Conservation (phyloP, 2,113 vertebrate genomes). For the Trachemys scripta region DNA sequence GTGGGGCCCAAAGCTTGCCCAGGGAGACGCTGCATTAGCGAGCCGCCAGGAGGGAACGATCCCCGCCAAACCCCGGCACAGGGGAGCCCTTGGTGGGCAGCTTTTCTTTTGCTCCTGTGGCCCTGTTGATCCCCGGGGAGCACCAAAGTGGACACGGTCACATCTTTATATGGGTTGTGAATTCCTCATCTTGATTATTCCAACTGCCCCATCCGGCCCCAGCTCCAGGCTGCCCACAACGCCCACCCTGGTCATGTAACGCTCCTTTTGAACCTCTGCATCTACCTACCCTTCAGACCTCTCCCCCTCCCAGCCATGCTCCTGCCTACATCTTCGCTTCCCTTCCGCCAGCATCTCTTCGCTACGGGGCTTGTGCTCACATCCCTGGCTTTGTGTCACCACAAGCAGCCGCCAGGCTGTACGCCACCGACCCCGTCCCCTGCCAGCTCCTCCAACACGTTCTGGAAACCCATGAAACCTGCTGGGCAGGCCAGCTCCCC, state of each 20-base stretch:
- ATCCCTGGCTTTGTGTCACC: background rate
- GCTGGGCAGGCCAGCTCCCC: background rate
- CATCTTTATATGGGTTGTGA: background rate
- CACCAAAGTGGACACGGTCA: too few species aligned
- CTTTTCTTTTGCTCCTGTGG: background rate
- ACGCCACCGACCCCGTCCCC: background rate
- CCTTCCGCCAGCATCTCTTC: background rate
- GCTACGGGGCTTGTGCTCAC: background rate
- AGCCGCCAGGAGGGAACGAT: too few species aligned
- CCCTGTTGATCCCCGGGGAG: background rate
- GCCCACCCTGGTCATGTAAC: background rate
- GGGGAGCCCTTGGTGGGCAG: background rate
- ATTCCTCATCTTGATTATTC: background rate
- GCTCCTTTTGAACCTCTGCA: background rate
- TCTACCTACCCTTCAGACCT: background rate
- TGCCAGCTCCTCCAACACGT: constrained; percentile 1
- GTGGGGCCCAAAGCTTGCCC: too few species aligned
- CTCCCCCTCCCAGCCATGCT: background rate
- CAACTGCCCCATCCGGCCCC: background rate
- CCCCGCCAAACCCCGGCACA: too few species aligned
- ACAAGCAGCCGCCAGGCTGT: background rate
- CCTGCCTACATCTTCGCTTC: background rate
- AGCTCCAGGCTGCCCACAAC: background rate
- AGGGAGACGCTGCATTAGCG: background rate
- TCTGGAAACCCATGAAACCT: background rate